A percentile compares a stretch with the other conserved stretches of the same genome.
phyloP scores from a whole-genome alignment of 2,888 invertebrate species.

The Leucania comma region DNA sequence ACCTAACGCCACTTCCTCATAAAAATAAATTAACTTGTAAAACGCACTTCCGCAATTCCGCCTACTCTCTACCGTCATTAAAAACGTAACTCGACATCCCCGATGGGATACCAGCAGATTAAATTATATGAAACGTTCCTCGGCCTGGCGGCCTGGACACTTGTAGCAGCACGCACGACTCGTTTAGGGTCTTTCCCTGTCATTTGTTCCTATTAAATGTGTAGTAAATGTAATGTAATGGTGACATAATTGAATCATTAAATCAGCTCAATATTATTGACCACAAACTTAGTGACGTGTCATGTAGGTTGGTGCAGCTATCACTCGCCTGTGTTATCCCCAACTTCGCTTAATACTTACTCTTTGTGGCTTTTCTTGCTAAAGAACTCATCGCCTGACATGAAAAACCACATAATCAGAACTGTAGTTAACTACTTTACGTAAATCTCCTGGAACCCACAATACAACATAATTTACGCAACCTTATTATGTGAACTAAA shows the following conservation, averaged over 20 bases:
- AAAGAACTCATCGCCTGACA: constrained; percentile 9
- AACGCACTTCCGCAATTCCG: constrained; percentile 47
- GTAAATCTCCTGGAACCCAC: constrained; percentile 27
- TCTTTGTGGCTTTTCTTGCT: constrained; percentile 26
- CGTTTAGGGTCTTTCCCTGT: constrained; percentile 15
- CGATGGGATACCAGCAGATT: constrained; percentile 21
- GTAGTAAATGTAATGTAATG: constrained; percentile 1
- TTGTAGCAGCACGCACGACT: background rate
- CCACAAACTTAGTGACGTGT: constrained; percentile 26
- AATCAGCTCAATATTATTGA: constrained; percentile 23
- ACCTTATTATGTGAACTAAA: constrained; percentile 45
- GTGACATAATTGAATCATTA: constrained; percentile 26
- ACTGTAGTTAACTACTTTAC: constrained; percentile 6
- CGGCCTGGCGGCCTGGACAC: background rate
- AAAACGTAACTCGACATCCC: constrained; percentile 26
- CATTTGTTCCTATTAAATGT: background rate
- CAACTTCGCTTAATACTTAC: constrained; percentile 27
- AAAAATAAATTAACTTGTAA: constrained; percentile 45
- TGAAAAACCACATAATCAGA: constrained; percentile 20
- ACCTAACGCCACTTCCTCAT: constrained; percentile 42
- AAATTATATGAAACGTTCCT: background rate
- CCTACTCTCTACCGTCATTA: constrained; percentile 14
- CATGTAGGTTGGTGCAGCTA: constrained; percentile 2
- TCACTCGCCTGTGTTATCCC: constrained; percentile 22
- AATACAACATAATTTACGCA: constrained; percentile 58